Conservation (phyloP, 1,140 invertebrate genomes). For the Aporrectodea caliginosa region DNA sequence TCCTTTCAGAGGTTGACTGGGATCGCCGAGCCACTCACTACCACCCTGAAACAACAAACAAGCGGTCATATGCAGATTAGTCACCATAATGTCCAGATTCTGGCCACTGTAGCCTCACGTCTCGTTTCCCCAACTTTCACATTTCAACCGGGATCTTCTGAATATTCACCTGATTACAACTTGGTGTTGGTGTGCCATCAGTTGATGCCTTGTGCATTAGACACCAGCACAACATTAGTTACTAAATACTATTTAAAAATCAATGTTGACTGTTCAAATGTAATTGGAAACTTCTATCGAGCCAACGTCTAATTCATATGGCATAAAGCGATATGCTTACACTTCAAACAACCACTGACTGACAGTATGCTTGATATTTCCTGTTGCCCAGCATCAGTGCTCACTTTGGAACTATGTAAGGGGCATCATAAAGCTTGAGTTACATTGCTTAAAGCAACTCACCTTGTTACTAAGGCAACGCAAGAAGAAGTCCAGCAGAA, state of each 20-base stretch:
- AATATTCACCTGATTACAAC: not conserved
- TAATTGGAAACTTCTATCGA: too few relatives aligned
- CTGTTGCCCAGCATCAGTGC: too few relatives aligned
- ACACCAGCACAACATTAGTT: too few relatives aligned
- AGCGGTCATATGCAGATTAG: not conserved
- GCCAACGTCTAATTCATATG: too few relatives aligned
- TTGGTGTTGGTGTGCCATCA: not conserved
- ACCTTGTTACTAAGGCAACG: conserved; percentile 63
- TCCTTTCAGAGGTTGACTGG: conserved; percentile 56
- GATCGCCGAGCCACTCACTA: conserved; percentile 55
- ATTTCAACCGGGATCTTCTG: not conserved
- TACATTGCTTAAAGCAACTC: not conserved
- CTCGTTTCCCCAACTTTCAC: not conserved
- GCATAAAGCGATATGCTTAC: too few relatives aligned
- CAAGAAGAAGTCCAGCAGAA: conserved; percentile 87
- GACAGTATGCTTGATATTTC: too few relatives aligned
- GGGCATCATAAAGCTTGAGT: not conserved
- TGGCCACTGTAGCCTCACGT: not conserved
- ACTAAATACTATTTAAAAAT: too few relatives aligned
- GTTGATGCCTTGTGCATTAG: too few relatives aligned
- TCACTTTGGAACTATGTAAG: too few relatives aligned
- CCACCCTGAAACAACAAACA: not conserved
- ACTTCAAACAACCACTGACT: too few relatives aligned
- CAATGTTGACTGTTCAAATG: too few relatives aligned
- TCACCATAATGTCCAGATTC: not conserved